phyloP scores from a whole-genome alignment of 2,888 invertebrate genomes.

The Orthosia incerta region DNA sequence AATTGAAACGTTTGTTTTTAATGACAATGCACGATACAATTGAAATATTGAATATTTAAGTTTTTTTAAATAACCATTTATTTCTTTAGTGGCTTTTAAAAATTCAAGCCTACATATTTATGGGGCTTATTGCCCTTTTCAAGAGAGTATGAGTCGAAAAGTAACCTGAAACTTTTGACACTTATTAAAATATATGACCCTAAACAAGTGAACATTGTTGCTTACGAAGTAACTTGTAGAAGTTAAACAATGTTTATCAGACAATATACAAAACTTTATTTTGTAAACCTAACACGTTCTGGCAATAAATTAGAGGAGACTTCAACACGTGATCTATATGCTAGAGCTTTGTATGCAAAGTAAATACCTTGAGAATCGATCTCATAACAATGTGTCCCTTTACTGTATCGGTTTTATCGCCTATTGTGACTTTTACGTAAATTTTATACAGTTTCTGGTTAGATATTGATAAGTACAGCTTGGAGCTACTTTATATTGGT shows the following conservation, averaged over 20 bases:
- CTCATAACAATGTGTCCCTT: slow-evolving; percentile 17
- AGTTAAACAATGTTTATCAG: slow-evolving; percentile 17
- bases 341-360: slow-evolving; percentile 51
- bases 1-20: no score
- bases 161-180: not conserved
- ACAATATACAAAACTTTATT: slow-evolving; percentile 16
- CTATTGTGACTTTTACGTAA: slow-evolving; percentile 1
- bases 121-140: not conserved
- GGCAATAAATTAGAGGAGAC: slow-evolving; percentile 42
- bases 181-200: not conserved
- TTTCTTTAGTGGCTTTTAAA: no score
- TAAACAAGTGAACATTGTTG: slow-evolving; percentile 1
- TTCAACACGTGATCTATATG: slow-evolving; percentile 43
- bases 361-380: slow-evolving; percentile 30
- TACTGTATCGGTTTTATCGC: slow-evolving; percentile 16
- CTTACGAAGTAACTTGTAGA: slow-evolving; percentile 1
- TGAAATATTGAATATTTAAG: no score
- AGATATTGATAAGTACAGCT: not conserved
- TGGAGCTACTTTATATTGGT: not conserved
- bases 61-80: no score
- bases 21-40: no score
- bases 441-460: not conserved
- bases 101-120: no score
- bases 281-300: slow-evolving; percentile 51
- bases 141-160: not conserved